These are phyloP conservation scores for Chionoecetes opilio DNA, from an alignment of 1,140 invertebrate species.

Conservation along the genomic window DNA sequence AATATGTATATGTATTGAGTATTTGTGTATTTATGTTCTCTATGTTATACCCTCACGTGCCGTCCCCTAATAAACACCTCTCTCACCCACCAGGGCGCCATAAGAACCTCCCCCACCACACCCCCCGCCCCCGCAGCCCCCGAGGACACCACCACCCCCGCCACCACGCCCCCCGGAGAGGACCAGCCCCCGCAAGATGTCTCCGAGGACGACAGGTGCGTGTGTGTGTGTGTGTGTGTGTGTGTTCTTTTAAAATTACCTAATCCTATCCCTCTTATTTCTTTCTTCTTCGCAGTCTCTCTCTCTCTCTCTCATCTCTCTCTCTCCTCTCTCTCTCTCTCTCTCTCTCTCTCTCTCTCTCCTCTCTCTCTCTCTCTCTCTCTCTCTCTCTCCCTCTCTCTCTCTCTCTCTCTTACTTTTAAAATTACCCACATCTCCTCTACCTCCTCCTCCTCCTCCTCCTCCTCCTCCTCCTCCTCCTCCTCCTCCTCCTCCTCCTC, in stretches of 20 bases:
- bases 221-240: slow-evolving; percentile 21
- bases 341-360: no score
- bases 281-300: no score
- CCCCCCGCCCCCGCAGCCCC: background rate
- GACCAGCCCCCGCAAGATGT: background rate
- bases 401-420: no score
- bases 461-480: slow-evolving; percentile 19
- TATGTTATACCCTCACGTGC: background rate
- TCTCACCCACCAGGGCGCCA: background rate
- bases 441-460: background rate
- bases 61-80: background rate
- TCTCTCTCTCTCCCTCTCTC: no score
- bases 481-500: background rate
- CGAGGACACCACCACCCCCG: background rate
- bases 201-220: slow-evolving; percentile 2
- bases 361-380: no score
- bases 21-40: no score
- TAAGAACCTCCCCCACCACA: background rate
- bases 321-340: no score
- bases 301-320: no score
- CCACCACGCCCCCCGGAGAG: background rate
- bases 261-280: no score
- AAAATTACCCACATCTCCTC: slow-evolving; percentile 13
- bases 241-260: no score
- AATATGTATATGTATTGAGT: no score